These are phyloP conservation scores for Coregonus sp. DNA, from an alignment of 2,797 vertebrate genomes.

Conservation along the genomic window DNA sequence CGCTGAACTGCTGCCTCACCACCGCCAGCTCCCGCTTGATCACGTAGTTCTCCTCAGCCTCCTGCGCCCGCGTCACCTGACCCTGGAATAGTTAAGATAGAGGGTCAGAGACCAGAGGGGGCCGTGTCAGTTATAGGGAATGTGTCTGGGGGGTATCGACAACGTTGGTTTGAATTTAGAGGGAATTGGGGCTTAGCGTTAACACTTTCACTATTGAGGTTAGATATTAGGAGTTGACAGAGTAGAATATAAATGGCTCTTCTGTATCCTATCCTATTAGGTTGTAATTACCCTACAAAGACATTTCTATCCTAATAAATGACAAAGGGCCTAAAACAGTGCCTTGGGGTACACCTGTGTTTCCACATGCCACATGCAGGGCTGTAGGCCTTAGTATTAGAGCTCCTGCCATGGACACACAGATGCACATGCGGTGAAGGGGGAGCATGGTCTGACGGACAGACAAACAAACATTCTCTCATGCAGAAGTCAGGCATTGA, in stretches of 20 bases:
- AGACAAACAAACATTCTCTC: conserved; percentile 38
- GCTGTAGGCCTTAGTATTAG: conserved; percentile 10
- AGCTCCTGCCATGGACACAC: conserved; percentile 20
- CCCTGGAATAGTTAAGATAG: conserved; percentile 71
- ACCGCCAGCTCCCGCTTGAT: conserved; percentile 93
- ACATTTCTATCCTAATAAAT: background rate
- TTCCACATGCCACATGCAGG: conserved; percentile 65
- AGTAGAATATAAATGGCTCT: background rate
- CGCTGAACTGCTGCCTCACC: conserved; percentile 86
- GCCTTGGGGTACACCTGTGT: conserved; percentile 35
- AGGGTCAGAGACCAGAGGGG: background rate
- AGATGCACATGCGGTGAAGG: conserved; percentile 51
- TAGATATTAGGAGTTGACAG: background rate
- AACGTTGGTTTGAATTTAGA: background rate
- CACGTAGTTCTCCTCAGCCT: conserved; percentile 94
- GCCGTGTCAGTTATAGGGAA: background rate
- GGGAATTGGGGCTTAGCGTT: background rate
- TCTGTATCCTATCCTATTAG: background rate
- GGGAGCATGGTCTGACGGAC: conserved; percentile 12
- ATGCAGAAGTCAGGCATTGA: conserved; percentile 54
- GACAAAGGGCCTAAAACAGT: conserved; percentile 14
- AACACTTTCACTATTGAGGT: background rate
- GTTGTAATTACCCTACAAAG: background rate
- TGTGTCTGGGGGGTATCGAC: no score
- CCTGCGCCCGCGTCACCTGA: conserved; percentile 93